Conservation (phyloP, 2,797 vertebrate genomes). For the Poecilia wingei region DNA sequence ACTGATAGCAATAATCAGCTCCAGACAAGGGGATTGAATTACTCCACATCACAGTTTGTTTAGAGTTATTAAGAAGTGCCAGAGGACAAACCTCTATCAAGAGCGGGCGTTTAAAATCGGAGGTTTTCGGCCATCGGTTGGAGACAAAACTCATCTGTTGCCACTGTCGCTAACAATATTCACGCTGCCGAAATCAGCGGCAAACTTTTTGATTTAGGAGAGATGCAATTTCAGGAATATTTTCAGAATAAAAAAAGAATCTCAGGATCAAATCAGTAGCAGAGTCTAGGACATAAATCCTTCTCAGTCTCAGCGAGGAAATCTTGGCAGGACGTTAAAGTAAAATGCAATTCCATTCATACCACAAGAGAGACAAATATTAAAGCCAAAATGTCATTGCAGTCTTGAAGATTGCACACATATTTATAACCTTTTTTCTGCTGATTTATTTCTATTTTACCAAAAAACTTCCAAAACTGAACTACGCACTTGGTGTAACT, state of each 20-base stretch:
- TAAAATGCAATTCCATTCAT: constrained; percentile 10
- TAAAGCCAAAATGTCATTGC: not conserved
- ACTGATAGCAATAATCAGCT: constrained; percentile 56
- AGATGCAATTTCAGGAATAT: not conserved
- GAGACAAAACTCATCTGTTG: constrained; percentile 6
- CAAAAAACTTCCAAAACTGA: not conserved
- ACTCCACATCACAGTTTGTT: constrained; percentile 51
- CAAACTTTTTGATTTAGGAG: not conserved
- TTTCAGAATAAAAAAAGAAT: constrained; percentile 1
- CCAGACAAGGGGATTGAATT: constrained; percentile 50
- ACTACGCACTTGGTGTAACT: not conserved
- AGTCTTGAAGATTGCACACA: not conserved
- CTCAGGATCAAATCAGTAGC: constrained; percentile 6
- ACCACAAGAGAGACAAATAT: not conserved
- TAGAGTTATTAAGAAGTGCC: constrained; percentile 32
- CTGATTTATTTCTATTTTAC: not conserved
- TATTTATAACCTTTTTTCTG: not conserved
- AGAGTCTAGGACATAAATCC: not conserved
- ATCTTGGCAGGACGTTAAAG: not conserved
- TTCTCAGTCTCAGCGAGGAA: constrained; percentile 3
- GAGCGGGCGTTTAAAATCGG: constrained; percentile 2
- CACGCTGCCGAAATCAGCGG: not conserved
- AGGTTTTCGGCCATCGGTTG: constrained; percentile 6
- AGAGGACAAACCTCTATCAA: constrained; percentile 15
- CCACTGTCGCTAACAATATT: not conserved